phyloP scores from a whole-genome alignment of 2,113 vertebrate species.

The Gasterosteus nipponicus region DNA sequence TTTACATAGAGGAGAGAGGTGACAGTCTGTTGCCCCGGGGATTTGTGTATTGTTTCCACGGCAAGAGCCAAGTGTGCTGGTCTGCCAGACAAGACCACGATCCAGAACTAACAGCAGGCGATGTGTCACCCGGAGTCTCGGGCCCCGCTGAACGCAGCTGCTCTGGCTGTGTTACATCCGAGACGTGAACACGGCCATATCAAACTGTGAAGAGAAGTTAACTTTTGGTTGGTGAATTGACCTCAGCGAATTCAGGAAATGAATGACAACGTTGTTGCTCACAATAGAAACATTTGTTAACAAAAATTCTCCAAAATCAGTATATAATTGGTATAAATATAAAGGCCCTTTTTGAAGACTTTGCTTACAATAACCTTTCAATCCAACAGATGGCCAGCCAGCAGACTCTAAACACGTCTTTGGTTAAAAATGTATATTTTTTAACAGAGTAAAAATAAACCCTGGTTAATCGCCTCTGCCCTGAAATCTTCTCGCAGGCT shows the following conservation, averaged over 20 bases:
- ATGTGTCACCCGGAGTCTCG: constrained; percentile 64
- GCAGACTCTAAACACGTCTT: neutral
- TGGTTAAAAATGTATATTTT: neutral
- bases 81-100: constrained; percentile 60
- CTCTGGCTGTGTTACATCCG: constrained; percentile 43
- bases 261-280: neutral
- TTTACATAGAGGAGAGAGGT: constrained; percentile 73
- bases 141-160: constrained; percentile 41
- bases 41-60: constrained; percentile 73
- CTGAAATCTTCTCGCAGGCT: constrained; percentile 6
- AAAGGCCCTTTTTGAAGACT: neutral
- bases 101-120: constrained; percentile 48
- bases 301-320: neutral
- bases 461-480: neutral
- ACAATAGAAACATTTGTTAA: neutral
- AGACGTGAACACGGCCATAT: constrained; percentile 14
- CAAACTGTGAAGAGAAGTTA: neutral
- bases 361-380: neutral
- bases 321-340: neutral
- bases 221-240: neutral
- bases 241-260: neutral
- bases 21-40: constrained; percentile 64
- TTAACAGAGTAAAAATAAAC: constrained; percentile 14
- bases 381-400: neutral
- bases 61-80: constrained; percentile 61